Conservation (phyloP, 1,140 invertebrate species). For the Delia radicum region DNA sequence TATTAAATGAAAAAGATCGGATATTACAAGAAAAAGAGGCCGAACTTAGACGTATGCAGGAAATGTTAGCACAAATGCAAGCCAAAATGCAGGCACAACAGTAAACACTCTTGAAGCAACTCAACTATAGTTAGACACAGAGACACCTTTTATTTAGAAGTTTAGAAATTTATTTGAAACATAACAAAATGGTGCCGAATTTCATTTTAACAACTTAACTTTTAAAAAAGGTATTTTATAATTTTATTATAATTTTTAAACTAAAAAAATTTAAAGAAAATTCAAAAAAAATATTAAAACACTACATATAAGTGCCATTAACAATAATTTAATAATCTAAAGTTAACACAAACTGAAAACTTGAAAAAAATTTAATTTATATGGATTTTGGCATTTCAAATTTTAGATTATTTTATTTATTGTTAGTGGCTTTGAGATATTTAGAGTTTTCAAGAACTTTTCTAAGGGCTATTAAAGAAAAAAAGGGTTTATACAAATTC, state of each 20-base stretch:
- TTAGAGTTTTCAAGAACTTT: too few species aligned
- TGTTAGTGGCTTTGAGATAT: too few species aligned
- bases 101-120: background rate
- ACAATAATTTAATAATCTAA: too few species aligned
- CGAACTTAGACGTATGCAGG: conserved; percentile 89
- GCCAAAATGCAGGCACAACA: conserved; percentile 78
- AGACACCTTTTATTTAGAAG: background rate
- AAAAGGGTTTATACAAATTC: too few species aligned
- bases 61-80: conserved; percentile 94
- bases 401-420: too few species aligned
- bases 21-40: conserved; percentile 88
- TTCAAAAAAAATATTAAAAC: conserved; percentile 1
- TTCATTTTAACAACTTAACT: too few species aligned
- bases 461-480: too few species aligned
- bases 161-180: background rate
- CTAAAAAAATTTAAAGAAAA: background rate
- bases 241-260: too few species aligned
- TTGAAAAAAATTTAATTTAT: too few species aligned
- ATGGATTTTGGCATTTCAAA: too few species aligned
- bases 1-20: conserved; percentile 73
- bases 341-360: too few species aligned
- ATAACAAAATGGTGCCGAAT: conserved; percentile 6
- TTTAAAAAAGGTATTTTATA: too few species aligned
- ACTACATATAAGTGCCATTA: background rate
- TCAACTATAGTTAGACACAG: background rate